Percentiles rank a stretch among this genome's conserved stretches.
Conservation (phyloP, 2,888 invertebrate species). For the Caenorhabditis plicata region DNA sequence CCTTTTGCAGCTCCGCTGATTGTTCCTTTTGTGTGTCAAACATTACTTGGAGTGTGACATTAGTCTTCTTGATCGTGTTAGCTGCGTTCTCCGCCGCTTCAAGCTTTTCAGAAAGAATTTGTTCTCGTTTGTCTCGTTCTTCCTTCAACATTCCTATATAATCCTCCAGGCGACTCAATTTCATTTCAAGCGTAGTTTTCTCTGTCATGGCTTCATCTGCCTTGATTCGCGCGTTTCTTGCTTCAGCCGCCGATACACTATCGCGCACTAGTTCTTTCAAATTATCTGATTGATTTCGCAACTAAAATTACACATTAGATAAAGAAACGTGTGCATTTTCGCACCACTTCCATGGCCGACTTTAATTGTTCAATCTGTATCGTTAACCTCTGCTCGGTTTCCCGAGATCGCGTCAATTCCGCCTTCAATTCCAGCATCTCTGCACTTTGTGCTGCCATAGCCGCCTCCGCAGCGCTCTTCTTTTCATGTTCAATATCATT, state of each 20-base stretch:
- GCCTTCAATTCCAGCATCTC: conserved; percentile 25
- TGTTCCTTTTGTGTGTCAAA: conserved; percentile 21
- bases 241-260: conserved; percentile 31
- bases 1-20: conserved; percentile 14
- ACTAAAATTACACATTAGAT: conserved; percentile 10
- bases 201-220: conserved; percentile 27
- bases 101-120: background rate
- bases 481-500: conserved; percentile 37
- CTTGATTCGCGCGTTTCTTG: conserved; percentile 22
- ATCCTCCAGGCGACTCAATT: conserved; percentile 13
- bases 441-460: conserved; percentile 32
- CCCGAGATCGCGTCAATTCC: conserved; percentile 26
- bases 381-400: conserved; percentile 21
- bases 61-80: conserved; percentile 10
- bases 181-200: conserved; percentile 16
- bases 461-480: conserved; percentile 28
- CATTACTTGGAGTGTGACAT: conserved; percentile 15
- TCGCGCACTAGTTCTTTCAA: conserved; percentile 30
- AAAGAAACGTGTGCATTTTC: background rate
- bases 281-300: conserved; percentile 29
- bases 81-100: conserved; percentile 9
- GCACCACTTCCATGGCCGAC: conserved; percentile 17
- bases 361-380: conserved; percentile 32
- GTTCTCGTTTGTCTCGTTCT: conserved; percentile 5
- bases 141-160: conserved; percentile 21